Conservation (phyloP, 1,140 invertebrate species). For the Galleria mellonella region DNA sequence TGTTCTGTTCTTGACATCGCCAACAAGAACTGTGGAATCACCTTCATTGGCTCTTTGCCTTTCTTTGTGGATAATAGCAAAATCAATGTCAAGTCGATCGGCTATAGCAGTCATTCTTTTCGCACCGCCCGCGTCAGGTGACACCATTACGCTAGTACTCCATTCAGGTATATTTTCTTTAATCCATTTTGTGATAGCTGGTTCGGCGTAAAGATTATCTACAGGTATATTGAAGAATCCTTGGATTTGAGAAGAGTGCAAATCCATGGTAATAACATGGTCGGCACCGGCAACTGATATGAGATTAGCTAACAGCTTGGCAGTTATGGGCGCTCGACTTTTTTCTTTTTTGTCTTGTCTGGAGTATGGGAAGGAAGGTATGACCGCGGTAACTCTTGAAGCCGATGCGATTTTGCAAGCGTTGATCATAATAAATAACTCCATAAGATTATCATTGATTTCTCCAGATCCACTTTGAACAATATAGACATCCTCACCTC, state of each 20-base stretch:
- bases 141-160: conserved; percentile 98
- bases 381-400: conserved; percentile 97
- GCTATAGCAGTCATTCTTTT: conserved; percentile 84
- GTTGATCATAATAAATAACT: conserved; percentile 99
- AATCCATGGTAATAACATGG: conserved; percentile 99
- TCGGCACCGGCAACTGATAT: conserved; percentile 98
- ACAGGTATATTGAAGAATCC: conserved; percentile 74
- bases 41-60: conserved; percentile 99
- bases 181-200: conserved; percentile 99
- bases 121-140: conserved; percentile 98
- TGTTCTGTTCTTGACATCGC: conserved; percentile 97
- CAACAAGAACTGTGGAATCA: conserved; percentile 98
- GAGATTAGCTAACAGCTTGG: conserved; percentile 99
- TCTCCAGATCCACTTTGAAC: conserved; percentile 98
- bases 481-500: conserved; percentile 99
- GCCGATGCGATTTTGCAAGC: conserved; percentile 99
- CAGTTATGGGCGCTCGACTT: conserved; percentile 98
- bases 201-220: conserved; percentile 99
- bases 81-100: conserved; percentile 97
- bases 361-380: conserved; percentile 99
- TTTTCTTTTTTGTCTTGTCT: conserved; percentile 99
- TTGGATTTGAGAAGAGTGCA: conserved; percentile 99
- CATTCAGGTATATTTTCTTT: conserved; percentile 98
- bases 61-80: conserved; percentile 99
- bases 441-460: conserved; percentile 99